Base-by-base conservation (phyloP, 1,140 invertebrate genomes). In the Whitmania pigra region DNA sequence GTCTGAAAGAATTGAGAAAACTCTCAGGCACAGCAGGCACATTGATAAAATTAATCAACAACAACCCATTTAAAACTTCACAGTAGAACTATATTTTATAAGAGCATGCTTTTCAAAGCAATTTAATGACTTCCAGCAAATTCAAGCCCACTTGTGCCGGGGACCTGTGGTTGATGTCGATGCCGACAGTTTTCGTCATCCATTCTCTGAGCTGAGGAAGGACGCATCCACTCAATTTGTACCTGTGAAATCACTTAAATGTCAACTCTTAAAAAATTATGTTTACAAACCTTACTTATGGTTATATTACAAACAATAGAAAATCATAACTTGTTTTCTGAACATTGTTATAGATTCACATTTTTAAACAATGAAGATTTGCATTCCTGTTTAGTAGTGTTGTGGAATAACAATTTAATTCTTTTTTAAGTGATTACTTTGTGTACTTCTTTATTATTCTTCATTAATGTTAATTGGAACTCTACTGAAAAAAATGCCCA, bases 181-280 rank as follows among this genome's bases (percentile, higher is more conserved):
- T 79, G 15, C 89, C 86, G 57, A 97, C 86, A 29, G 85, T 87
- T 15, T 87, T 82, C 67, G 86, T 82, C 43, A 91, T 91, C 90
- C 91, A 98, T 76, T 88, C 82, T 25, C 87, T 86, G 71, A 97
- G 88, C 76, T 87, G 85, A 0, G 92, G 92, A 74, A 98, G 80
- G 4, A 85, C 82, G 49, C 87, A 83, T 22, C 88, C 88, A 57
- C 88, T 90, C 69, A 97, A 88, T 13, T 89, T 86, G 83, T 96
- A 95, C 78, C 91, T 92, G 29, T 67, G 40, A 36, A 36, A 15
- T 13, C 9, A 31, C 29, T 73, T 18, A 22, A n/a, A 6, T 40
- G 53, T 76, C 67, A 77, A 75, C 11, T 75, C 74, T 68, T 71
- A 66, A 36, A 36, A 57, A 25, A 31, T 43, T 29, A 25, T 22